These are phyloP conservation scores for Camponotus fellah DNA, from an alignment of 2,888 invertebrate species.

Conservation along the genomic window DNA sequence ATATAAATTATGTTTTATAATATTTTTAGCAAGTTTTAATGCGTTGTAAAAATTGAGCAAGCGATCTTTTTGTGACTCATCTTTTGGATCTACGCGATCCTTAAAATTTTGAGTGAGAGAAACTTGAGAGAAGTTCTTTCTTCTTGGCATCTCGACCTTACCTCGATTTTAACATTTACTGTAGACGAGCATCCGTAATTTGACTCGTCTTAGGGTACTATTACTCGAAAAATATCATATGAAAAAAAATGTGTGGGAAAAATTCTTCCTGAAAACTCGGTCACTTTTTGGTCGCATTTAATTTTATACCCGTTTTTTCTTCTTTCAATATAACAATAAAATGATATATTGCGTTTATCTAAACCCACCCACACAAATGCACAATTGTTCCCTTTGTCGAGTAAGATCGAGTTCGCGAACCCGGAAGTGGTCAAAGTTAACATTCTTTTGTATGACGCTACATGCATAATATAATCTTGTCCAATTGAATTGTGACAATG, in stretches of 20 bases:
- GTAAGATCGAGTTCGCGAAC: conserved; percentile 49
- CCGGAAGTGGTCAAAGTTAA: conserved; percentile 47
- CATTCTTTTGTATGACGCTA: background rate
- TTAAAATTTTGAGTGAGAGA: background rate
- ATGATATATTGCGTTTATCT: conserved; percentile 19
- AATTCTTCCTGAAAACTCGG: background rate
- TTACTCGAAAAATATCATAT: background rate
- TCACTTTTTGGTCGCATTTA: background rate
- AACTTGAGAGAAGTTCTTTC: background rate
- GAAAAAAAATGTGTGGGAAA: background rate
- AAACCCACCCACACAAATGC: background rate
- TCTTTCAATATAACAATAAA: background rate
- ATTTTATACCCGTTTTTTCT: background rate
- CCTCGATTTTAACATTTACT: background rate
- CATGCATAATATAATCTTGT: conserved; percentile 25
- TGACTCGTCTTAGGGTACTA: background rate
- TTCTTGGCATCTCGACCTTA: background rate
- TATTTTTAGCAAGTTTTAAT: background rate
- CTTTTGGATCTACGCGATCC: background rate
- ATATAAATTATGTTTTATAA: background rate
- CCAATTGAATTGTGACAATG: conserved; percentile 1
- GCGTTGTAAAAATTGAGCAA: background rate
- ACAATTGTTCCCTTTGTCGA: background rate
- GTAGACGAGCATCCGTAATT: background rate
- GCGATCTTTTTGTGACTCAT: background rate